phyloP scores from a whole-genome alignment of 2,113 vertebrate species.

The Leptocoma aspasia region DNA sequence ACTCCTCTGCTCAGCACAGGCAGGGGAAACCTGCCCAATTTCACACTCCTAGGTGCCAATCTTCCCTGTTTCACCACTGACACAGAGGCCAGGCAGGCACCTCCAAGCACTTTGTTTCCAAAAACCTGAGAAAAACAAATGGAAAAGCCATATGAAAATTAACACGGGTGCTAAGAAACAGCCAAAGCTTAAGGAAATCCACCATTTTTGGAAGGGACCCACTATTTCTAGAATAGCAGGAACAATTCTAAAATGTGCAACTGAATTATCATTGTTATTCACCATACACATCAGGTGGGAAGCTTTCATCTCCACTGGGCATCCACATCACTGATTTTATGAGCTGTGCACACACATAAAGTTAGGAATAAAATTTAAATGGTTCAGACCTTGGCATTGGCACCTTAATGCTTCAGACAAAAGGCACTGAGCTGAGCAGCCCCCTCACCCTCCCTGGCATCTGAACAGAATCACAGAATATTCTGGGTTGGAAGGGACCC shows the following conservation, averaged over 20 bases:
- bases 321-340: neutral
- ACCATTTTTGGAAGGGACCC: neutral
- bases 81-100: neutral
- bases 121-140: neutral
- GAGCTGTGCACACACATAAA: neutral
- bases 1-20: neutral
- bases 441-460: neutral
- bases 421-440: neutral
- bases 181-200: neutral
- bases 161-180: neutral
- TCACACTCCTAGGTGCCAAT: rapidly evolving
- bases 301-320: neutral
- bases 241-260: rapidly evolving
- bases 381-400: neutral
- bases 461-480: neutral
- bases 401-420: rapidly evolving
- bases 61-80: neutral
- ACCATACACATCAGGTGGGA: neutral
- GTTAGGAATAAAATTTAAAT: neutral
- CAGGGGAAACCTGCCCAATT: neutral
- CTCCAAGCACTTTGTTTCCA: neutral
- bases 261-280: neutral
- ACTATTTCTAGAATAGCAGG: neutral
- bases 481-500: neutral
- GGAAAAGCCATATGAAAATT: rapidly evolving